Evolutionary conservation across 2,113 vertebrate genomes (phyloP), one percentile per base, ranked within the genome.

Genomic region (Crotophaga sulcirostris): DNA sequence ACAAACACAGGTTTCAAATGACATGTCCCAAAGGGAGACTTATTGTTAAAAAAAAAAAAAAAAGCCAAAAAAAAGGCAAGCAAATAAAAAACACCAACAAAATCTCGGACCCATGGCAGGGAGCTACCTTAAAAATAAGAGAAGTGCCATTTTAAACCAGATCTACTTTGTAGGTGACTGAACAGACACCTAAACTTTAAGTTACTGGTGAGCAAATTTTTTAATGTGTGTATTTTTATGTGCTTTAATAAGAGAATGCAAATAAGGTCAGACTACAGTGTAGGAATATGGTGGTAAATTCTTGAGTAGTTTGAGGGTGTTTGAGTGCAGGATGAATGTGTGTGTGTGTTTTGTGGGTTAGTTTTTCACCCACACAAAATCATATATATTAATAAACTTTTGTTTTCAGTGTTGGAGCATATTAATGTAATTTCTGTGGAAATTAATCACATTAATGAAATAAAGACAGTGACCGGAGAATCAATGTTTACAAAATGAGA

Each of bases 1-100:
- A 97, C 97, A 98, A 98, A 97, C 97, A 97, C 87, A 95, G 96
- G 94, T 92, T 90, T 96, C 94, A 92, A 94, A 89, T 89, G 96
- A 97, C 95, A 95, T 82, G 83, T 92, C 97, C 97, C 97, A 91
- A 74, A 92, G 96, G 98, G 97, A 97, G 90, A 94, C 77, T 87
- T 96, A 91, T 51, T 78, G 40, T 87, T 86, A 14, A 72, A 42
- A 81, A 70, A 74, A 87, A 5, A 14, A 72, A 42, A 81, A 42
- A 4, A 9, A 34, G 47, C 21, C 47, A 74, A 23, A 36, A 68
- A 56, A 20, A 31, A 6, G 10, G 16, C 17, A 66, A 80, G 9
- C 17, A 90, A 67, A 90, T 26, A 44, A 12, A 14, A 34, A 91
- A 55, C 54, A 29, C 25, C 44, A 52, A 52, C 36, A 64, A 74